Conservation (phyloP, 1,140 invertebrate species). For the Bombus haemorrhoidalis region DNA sequence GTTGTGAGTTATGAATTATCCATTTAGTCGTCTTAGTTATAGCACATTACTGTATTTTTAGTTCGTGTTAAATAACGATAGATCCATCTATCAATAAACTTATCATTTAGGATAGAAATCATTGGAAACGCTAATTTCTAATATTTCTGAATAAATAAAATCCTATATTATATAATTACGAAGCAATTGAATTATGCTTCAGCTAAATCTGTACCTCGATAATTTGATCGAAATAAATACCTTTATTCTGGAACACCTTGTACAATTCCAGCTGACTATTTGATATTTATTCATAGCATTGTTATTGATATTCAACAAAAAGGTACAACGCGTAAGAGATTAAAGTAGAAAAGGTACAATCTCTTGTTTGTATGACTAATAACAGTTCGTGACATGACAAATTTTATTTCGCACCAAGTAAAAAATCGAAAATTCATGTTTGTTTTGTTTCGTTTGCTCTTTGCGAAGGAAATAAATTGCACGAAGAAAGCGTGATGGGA, state of each 20-base stretch:
- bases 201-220: not conserved
- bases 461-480: not conserved
- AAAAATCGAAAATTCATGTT: not conserved
- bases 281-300: not conserved
- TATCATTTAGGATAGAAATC: too few relatives aligned
- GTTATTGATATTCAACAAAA: not conserved
- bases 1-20: too few relatives aligned
- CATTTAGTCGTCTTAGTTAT: too few relatives aligned
- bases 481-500: not conserved
- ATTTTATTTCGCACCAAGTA: not conserved
- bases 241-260: not conserved
- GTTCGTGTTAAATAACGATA: too few relatives aligned
- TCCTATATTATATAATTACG: not conserved
- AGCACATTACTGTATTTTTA: too few relatives aligned
- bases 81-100: too few relatives aligned
- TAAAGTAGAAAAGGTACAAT: not conserved
- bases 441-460: not conserved
- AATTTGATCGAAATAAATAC: not conserved
- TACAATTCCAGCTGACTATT: not conserved
- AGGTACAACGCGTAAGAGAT: not conserved
- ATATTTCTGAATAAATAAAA: too few relatives aligned
- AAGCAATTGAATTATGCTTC: not conserved
- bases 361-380: not conserved
- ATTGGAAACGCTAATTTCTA: too few relatives aligned
- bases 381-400: not conserved